Base-by-base conservation (phyloP, 1,140 invertebrate species). In the Dreissena rostriformis region DNA sequence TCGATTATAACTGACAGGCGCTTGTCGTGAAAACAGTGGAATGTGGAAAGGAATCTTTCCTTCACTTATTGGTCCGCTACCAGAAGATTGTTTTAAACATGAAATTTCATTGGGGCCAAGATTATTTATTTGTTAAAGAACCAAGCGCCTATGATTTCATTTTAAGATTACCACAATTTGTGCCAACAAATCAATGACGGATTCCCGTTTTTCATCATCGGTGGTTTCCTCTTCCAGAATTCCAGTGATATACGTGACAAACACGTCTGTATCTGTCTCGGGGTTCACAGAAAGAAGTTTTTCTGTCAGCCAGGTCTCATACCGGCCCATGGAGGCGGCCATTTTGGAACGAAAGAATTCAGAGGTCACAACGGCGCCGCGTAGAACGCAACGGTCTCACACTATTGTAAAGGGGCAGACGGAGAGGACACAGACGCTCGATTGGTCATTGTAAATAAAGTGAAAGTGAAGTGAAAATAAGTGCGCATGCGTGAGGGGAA, bases 211-310 rank as follows among this genome's bases (percentile, higher is more conserved):
- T 61, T 89, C 89, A 51, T 90, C 91, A 19, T 87, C 83, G 12
- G 68, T 22, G 12, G 66, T 76, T 19, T 91, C 89, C 72, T 87
- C 87, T 22, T 92, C 91, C 22, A 92, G 68, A 29, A 92, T 90
- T 29, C 90, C 87, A 22, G 86, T 87, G 49, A 92, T 91, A 63
- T 91, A 92, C 12, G 86, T 85, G 7, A 91, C 91, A 88, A 91
- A 92, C 17, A 92, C 86, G 68, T 90, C 90, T 65, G 87, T 88
- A 66, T 92, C 91, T 6, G 88, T 82, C 61, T 92, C 90, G 4
- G 86, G 77, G 52, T 91, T 91, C 17, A 89, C 71, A 14, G 85
- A 85, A 22, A 86, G 82, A 28, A 92, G 78, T 70, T 87, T 89
- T 68, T 89, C 79, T 28, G 87, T 82, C 19, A 92, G 65, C 91